A percentile compares a stretch with the other conserved stretches of the same genome.
These are phyloP conservation scores for Calidris pugnax DNA, from an alignment of 2,113 vertebrate genomes.

Conservation along the genomic window DNA sequence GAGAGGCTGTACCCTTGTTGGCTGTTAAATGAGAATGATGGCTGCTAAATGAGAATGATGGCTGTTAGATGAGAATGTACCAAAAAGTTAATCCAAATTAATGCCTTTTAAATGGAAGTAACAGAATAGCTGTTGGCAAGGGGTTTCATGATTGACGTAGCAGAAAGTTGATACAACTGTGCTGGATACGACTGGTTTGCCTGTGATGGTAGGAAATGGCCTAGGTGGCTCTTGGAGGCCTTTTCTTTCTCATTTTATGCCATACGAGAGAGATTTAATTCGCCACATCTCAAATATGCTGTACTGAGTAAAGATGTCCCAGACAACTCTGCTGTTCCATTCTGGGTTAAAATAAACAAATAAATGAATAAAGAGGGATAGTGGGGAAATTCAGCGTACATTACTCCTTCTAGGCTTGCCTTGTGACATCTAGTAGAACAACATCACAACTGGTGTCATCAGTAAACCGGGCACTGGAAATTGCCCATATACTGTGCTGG, in stretches of 20 bases:
- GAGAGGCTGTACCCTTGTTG: not conserved
- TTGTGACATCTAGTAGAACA: not conserved
- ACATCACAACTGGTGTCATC: not conserved
- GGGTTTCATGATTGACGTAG: not conserved
- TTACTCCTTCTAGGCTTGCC: not conserved
- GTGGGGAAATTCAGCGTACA: not conserved
- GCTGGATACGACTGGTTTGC: not conserved
- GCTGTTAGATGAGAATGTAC: not conserved
- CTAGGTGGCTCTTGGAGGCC: not conserved
- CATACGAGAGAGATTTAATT: not conserved
- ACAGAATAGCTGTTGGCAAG: not conserved
- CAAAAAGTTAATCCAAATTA: not conserved
- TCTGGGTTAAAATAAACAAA: not conserved
- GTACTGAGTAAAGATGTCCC: not conserved
- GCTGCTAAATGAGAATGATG: not conserved
- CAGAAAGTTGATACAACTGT: not conserved
- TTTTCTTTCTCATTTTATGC: not conserved
- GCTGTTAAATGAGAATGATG: not conserved
- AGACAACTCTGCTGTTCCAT: not conserved
- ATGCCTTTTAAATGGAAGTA: not conserved
- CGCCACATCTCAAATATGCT: accelerated
- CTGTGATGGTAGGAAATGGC: not conserved
- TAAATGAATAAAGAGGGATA: not conserved
- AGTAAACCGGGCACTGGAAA: not conserved
- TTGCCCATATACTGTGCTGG: not conserved